These are phyloP conservation scores for Pheosia tremula DNA, from an alignment of 2,888 invertebrate species.

Conservation along the genomic window DNA sequence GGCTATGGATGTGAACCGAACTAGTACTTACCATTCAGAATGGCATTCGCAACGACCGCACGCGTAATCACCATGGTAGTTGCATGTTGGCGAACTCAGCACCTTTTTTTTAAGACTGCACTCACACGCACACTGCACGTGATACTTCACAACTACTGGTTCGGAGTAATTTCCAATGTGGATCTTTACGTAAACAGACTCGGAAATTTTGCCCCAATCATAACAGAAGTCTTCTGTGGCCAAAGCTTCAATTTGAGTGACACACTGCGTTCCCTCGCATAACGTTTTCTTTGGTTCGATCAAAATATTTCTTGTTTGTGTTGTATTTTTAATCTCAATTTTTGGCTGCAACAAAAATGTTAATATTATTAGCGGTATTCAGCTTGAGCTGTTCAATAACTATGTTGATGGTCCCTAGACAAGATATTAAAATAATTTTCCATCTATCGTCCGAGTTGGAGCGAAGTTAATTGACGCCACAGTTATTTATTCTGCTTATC, in stretches of 20 bases:
- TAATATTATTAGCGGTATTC: not conserved
- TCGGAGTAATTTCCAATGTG: slow-evolving; percentile 46
- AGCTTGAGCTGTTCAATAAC: not conserved
- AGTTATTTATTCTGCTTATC: no score
- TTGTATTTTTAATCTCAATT: slow-evolving; percentile 40
- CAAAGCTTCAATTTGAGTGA: slow-evolving; percentile 36
- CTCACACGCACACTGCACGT: slow-evolving; percentile 66
- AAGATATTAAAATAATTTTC: no score
- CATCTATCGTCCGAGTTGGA: no score
- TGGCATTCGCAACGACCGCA: slow-evolving; percentile 87
- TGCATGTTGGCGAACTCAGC: slow-evolving; percentile 72
- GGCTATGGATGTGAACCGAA: no score
- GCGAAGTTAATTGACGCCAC: no score
- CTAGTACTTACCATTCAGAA: slow-evolving; percentile 34
- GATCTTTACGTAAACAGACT: slow-evolving; percentile 50
- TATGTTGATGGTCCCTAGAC: no score
- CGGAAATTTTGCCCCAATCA: slow-evolving; percentile 37
- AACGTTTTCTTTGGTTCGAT: slow-evolving; percentile 23
- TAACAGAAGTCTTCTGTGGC: slow-evolving; percentile 55
- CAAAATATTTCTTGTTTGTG: slow-evolving; percentile 43
- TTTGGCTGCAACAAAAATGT: slow-evolving; percentile 20
- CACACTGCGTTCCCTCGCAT: slow-evolving; percentile 40
- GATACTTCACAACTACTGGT: slow-evolving; percentile 50
- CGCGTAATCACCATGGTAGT: slow-evolving; percentile 76
- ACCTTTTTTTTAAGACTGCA: slow-evolving; percentile 49